Percentiles rank a stretch among this genome's conserved stretches.
phyloP scores from a whole-genome alignment of 2,888 invertebrate species.

The Agrochola macilenta region DNA sequence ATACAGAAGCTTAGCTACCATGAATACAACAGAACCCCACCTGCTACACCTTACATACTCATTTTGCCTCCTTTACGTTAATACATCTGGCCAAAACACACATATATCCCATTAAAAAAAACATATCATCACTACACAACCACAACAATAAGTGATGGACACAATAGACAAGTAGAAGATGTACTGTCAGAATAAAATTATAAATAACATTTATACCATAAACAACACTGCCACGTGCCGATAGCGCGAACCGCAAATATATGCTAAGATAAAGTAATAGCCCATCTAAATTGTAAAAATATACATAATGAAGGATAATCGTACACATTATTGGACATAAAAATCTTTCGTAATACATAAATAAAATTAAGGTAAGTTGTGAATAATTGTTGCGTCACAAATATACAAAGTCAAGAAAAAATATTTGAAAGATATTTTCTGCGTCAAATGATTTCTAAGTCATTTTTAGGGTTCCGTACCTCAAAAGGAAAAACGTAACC shows the following conservation, averaged over 20 bases:
- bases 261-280: slow-evolving; percentile 52
- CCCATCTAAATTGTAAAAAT: slow-evolving; percentile 54
- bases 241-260: slow-evolving; percentile 32
- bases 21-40: not conserved
- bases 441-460: no score
- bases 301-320: slow-evolving; percentile 57
- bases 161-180: slow-evolving; percentile 27
- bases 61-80: no score
- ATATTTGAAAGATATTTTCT: not conserved
- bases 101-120: not conserved
- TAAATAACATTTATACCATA: slow-evolving; percentile 11
- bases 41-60: no score
- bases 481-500: no score
- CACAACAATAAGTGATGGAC: no score
- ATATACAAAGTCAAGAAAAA: not conserved
- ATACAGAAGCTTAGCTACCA: not conserved
- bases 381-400: slow-evolving; percentile 22
- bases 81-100: not conserved
- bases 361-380: slow-evolving; percentile 46
- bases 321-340: slow-evolving; percentile 53
- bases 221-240: slow-evolving; percentile 38
- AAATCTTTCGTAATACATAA: slow-evolving; percentile 46
- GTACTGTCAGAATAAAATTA: slow-evolving; percentile 17
- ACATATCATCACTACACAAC: not conserved
- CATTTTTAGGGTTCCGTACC: not conserved